phyloP scores from a whole-genome alignment of 2,113 vertebrate species.

The Catagonus wagneri region DNA sequence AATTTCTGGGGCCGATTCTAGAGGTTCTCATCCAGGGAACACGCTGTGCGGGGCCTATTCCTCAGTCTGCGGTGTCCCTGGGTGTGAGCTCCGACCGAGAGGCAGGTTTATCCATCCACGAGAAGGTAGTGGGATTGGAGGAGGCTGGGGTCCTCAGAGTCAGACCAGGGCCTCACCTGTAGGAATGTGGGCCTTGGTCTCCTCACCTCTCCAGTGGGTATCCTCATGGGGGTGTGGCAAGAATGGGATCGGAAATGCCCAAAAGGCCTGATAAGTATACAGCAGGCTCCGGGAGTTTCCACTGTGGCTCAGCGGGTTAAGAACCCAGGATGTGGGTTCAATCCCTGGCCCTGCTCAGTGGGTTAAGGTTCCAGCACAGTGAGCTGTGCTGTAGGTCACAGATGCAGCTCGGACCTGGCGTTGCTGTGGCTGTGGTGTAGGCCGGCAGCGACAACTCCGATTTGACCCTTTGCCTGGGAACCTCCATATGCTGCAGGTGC shows the following conservation, averaged over 20 bases:
- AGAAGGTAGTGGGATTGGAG: neutral
- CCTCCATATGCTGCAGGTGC: no score
- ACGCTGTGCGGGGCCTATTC: neutral
- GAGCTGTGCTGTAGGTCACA: no score
- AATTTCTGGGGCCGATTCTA: neutral
- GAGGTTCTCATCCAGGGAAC: neutral
- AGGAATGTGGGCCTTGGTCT: neutral
- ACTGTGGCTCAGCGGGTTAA: no score
- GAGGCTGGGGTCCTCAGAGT: neutral
- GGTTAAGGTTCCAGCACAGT: no score
- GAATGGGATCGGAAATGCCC: neutral
- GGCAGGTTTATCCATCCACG: neutral
- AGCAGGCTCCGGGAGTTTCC: no score
- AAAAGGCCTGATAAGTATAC: rapidly evolving
- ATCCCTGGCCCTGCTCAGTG: no score
- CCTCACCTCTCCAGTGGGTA: neutral
- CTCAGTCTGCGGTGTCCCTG: neutral
- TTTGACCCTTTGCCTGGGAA: no score
- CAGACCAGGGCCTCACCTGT: neutral
- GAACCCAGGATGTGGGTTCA: no score
- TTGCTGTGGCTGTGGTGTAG: no score
- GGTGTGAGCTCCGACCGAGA: neutral
- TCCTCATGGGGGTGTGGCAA: neutral
- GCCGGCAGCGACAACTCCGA: no score
- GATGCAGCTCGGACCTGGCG: no score